Evolutionary conservation across 92 coral and sea anemone genomes (phyloP), one percentile per base, ranked within the genome.

Genomic region (Isaurus tuberculatus): DNA sequence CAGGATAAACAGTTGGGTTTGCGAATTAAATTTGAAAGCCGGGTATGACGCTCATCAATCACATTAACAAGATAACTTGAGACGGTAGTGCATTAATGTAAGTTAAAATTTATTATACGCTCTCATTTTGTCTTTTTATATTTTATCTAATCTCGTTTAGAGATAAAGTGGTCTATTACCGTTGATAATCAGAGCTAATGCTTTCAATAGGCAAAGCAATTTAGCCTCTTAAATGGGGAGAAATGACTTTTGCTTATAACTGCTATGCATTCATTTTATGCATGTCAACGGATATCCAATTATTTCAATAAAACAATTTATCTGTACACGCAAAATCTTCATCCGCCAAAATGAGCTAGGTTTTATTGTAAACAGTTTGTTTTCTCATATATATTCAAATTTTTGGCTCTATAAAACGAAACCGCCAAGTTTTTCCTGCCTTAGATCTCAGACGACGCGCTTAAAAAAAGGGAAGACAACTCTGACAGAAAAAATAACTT

Each of bases 261-360:
- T 65, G 82, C 49, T 23, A 34, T 61, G 36, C 82, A 36, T 42
- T 77, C 69, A 58, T 57, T 77, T 77, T 28, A 28, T 58, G 70
- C 46, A 28, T 58, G 70, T 25, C 58, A 77, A 55, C 82, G 82
- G 82, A 77, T 57, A 58, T 77, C 82, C 82, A 77, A 57, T 77
- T 77, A 77, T 29, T 34, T 25, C 70, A 77, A 57, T 58, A 57
- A 34, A 57, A 77, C 82, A 27, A 28, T 43, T 51, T 51, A 51
- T 74, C 80, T 74, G 64, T 77, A 17, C 53, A 77, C 70, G 70
- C 49, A 60, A 58, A 58, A 33, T 48, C 46, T 43, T 36, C 33
- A 55, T 77, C 82, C 70, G 82, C 70, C 82, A 15, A 77, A 77
- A 77, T 57, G 82, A 77, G 58, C 69, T 77, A n/a, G n/a, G n/a